phyloP scores from a whole-genome alignment of 2,797 vertebrate genomes.

The Clarias pachynema region DNA sequence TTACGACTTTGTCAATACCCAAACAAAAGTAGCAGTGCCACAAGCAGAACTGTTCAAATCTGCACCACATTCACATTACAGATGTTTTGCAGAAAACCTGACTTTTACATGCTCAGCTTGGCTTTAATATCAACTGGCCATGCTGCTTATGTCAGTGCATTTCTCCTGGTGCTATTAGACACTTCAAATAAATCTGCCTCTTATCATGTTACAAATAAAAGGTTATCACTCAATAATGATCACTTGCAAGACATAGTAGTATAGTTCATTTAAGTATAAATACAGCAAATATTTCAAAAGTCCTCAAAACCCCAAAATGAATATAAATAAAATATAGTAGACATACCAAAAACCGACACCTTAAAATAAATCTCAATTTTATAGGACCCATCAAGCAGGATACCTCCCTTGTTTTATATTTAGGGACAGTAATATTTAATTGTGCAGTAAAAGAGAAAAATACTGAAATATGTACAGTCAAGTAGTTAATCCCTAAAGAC shows the following conservation, averaged over 20 bases:
- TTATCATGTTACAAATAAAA: neutral
- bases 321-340: slow-evolving; percentile 23
- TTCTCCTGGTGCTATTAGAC: slow-evolving; percentile 9
- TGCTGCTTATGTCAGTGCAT: slow-evolving; percentile 7
- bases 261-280: slow-evolving; percentile 25
- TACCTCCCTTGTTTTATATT: slow-evolving; percentile 21
- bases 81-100: neutral
- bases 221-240: neutral
- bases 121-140: neutral
- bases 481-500: neutral
- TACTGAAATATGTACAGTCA: slow-evolving; percentile 18
- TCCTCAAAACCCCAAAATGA: slow-evolving; percentile 19
- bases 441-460: slow-evolving; percentile 15
- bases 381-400: slow-evolving; percentile 22
- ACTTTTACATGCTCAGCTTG: neutral
- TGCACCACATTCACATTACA: slow-evolving; percentile 8
- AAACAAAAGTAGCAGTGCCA: slow-evolving; percentile 22
- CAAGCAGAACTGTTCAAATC: slow-evolving; percentile 3
- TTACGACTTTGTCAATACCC: slow-evolving; percentile 8
- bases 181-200: neutral
- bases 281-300: slow-evolving; percentile 9
- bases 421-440: neutral
- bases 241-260: neutral
- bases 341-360: slow-evolving; percentile 14
- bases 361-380: slow-evolving; percentile 46